A percentile compares a stretch with the other conserved stretches of the same genome.
phyloP scores from a whole-genome alignment of 2,113 vertebrate genomes.

The Rhipidura dahli region DNA sequence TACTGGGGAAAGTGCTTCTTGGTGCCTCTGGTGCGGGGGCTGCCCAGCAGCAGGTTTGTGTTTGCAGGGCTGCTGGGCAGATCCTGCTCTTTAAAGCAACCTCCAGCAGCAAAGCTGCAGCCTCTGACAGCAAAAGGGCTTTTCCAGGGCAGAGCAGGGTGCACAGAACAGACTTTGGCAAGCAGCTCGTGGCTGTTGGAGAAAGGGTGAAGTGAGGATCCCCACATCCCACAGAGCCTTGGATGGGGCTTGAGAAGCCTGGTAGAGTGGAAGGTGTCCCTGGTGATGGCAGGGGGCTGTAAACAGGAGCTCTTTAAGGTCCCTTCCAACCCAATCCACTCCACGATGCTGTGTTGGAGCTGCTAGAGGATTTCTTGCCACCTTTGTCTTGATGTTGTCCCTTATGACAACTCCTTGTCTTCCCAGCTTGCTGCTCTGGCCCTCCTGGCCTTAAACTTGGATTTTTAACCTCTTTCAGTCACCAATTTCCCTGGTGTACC shows the following conservation, averaged over 20 bases:
- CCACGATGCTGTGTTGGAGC: neutral
- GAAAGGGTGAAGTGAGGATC: neutral
- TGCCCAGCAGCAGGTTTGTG: neutral
- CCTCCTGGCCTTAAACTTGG: neutral
- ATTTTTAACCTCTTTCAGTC: neutral
- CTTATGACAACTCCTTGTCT: neutral
- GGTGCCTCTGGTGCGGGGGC: neutral
- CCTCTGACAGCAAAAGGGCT: neutral
- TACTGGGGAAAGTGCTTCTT: neutral
- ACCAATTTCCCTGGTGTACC: neutral
- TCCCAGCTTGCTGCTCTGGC: neutral
- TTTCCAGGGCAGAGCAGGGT: neutral
- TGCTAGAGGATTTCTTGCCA: rapidly evolving
- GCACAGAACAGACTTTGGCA: rapidly evolving
- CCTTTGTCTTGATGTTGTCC: neutral
- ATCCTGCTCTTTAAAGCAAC: neutral
- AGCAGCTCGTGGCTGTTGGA: neutral
- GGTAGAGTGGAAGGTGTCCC: neutral
- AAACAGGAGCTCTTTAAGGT: neutral
- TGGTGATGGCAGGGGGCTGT: neutral
- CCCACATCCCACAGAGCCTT: rapidly evolving
- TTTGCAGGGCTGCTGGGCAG: neutral
- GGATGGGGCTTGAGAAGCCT: neutral
- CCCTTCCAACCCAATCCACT: neutral
- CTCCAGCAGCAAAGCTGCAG: neutral